These are phyloP conservation scores for Cassiopea xamachana DNA, from an alignment of 30 jellyfish, hydroid and myxozoan species.

Conservation along the genomic window DNA sequence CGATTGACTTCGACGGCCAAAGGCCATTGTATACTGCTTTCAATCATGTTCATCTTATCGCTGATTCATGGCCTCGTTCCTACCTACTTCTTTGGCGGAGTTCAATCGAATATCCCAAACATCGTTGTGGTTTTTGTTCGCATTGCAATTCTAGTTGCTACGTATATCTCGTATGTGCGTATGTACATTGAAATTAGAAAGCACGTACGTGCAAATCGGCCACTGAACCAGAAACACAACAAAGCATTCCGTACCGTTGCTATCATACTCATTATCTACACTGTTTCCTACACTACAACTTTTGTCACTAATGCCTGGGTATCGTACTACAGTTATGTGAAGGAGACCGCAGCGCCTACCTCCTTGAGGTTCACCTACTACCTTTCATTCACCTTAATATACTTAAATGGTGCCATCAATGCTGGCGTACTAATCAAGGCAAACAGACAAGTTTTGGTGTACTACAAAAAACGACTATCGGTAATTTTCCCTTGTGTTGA, in stretches of 20 bases:
- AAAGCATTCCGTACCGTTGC: slow-evolving; percentile 18
- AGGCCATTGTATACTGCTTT: background rate
- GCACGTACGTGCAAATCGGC: slow-evolving; percentile 1
- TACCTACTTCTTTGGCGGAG: slow-evolving; percentile 47
- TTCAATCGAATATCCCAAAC: slow-evolving; percentile 27
- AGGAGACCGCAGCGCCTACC: slow-evolving; percentile 44
- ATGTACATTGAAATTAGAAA: slow-evolving; percentile 23
- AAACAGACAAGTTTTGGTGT: background rate
- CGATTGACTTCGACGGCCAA: background rate
- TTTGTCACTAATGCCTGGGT: slow-evolving; percentile 23
- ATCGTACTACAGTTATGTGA: slow-evolving; percentile 30
- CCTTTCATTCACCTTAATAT: slow-evolving; percentile 7
- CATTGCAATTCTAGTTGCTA: background rate
- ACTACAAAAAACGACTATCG: background rate
- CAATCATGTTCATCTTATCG: slow-evolving; percentile 1
- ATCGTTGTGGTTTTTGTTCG: slow-evolving; percentile 30
- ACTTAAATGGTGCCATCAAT: slow-evolving; percentile 7
- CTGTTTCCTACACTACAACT: slow-evolving; percentile 14
- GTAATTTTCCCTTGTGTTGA: background rate
- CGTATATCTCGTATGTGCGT: slow-evolving; percentile 13
- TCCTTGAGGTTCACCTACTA: slow-evolving; percentile 18
- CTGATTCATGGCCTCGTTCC: slow-evolving; percentile 50
- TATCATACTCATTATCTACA: slow-evolving; percentile 7
- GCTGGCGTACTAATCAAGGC: slow-evolving; percentile 8
- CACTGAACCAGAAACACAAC: background rate